Conservation (phyloP, 2,797 vertebrate species). For the Acestrorhynchus altus region DNA sequence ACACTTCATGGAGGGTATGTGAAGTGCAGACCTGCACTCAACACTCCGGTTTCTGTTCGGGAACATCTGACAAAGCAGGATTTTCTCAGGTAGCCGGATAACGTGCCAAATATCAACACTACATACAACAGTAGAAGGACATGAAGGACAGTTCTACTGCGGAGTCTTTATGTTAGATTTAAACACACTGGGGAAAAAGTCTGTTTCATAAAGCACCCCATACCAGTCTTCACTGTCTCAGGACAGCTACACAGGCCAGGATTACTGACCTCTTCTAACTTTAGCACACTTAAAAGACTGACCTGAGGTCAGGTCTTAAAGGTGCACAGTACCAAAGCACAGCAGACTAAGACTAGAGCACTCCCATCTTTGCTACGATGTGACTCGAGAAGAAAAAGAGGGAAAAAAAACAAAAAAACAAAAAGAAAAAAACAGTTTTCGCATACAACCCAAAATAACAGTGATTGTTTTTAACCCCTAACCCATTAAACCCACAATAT, state of each 20-base stretch:
- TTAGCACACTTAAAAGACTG: constrained; percentile 26
- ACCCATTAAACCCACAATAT: constrained; percentile 53
- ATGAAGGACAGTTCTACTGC: background rate
- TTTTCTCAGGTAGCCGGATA: background rate
- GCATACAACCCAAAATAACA: constrained; percentile 34
- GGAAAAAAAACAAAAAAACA: constrained; percentile 15
- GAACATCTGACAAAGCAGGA: background rate
- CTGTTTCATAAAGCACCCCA: background rate
- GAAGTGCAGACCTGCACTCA: constrained; percentile 26
- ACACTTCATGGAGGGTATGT: constrained; percentile 45
- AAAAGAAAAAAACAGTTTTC: background rate
- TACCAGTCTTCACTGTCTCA: background rate
- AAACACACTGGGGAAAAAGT: background rate
- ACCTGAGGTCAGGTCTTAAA: constrained; percentile 33
- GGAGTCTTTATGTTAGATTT: background rate
- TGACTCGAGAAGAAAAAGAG: background rate
- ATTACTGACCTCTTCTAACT: constrained; percentile 13
- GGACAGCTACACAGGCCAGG: constrained; percentile 12
- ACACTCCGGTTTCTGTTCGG: constrained; percentile 18
- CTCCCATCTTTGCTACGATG: constrained; percentile 11
- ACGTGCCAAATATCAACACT: background rate
- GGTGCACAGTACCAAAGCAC: constrained; percentile 24
- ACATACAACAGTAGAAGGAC: background rate
- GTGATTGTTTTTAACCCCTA: background rate
- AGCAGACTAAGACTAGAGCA: constrained; percentile 11